Evolutionary conservation across 1,140 invertebrate species (phyloP).

Genomic region (Drosophila tsacasi): DNA sequence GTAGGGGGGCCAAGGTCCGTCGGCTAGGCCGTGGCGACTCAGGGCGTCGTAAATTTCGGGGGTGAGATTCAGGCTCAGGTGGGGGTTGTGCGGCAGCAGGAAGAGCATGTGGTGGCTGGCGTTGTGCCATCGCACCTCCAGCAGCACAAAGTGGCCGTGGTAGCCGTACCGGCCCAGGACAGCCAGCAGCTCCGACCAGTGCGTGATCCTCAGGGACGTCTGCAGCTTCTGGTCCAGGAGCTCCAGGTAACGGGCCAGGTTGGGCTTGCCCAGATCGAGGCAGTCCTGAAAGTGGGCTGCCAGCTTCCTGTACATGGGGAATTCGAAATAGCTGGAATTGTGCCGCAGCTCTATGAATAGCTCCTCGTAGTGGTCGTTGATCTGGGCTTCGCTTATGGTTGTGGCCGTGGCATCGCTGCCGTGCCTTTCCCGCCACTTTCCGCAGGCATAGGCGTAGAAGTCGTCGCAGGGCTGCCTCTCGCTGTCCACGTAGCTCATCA

Average conservation of each 20-base stretch:
- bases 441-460: slow-evolving; percentile 95
- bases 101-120: slow-evolving; percentile 54
- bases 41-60: slow-evolving; percentile 43
- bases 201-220: not conserved
- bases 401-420: slow-evolving; percentile 52
- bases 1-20: slow-evolving; percentile 5
- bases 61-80: slow-evolving; percentile 51
- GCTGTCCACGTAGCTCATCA: slow-evolving; percentile 89
- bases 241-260: slow-evolving; percentile 52
- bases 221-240: slow-evolving; percentile 15
- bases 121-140: slow-evolving; percentile 61
- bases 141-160: slow-evolving; percentile 53
- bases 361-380: slow-evolving; percentile 50
- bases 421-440: slow-evolving; percentile 89
- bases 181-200: slow-evolving; percentile 61
- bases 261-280: slow-evolving; percentile 8
- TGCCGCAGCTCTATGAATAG: slow-evolving; percentile 36
- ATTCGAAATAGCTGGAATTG: slow-evolving; percentile 12
- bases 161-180: slow-evolving; percentile 62
- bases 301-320: slow-evolving; percentile 54
- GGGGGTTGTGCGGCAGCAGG: slow-evolving; percentile 60
- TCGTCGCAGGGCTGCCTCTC: slow-evolving; percentile 93
- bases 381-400: slow-evolving; percentile 45
- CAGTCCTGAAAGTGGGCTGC: slow-evolving; percentile 59
- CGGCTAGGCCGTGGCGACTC: not conserved